These are phyloP conservation scores for Apeltes quadracus DNA, from an alignment of 2,113 vertebrate species.

Conservation along the genomic window DNA sequence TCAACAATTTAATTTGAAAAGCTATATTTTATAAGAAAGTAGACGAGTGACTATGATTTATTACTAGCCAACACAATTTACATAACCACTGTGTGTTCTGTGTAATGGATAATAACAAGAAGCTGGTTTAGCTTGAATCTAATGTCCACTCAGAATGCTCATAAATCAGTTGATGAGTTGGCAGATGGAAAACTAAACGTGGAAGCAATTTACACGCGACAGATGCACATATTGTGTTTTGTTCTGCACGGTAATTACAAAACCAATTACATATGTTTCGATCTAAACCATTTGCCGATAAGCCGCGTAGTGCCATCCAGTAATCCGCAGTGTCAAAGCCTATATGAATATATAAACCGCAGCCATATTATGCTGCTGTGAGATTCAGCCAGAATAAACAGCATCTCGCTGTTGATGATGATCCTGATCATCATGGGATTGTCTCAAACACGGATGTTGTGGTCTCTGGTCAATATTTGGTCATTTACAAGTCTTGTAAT, in stretches of 20 bases:
- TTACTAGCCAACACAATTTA: not conserved
- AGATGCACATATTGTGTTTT: constrained; percentile 20
- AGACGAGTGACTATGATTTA: not conserved
- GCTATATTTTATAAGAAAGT: not conserved
- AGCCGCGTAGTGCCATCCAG: constrained; percentile 16
- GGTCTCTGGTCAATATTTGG: not conserved
- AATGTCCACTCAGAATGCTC: not conserved
- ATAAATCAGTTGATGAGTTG: constrained; percentile 1
- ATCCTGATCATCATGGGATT: constrained; percentile 4
- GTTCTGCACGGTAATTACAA: constrained; percentile 35
- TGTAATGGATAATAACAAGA: not conserved
- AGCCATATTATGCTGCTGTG: constrained; percentile 3
- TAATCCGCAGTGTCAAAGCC: constrained; percentile 33
- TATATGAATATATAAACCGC: constrained; percentile 1
- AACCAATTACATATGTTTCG: constrained; percentile 37
- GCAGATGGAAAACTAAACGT: constrained; percentile 45
- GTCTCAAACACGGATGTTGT: not conserved
- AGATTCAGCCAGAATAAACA: constrained; percentile 3
- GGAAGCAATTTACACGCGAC: constrained; percentile 46
- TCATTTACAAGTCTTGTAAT: not conserved
- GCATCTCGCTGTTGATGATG: no score
- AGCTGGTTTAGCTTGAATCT: not conserved
- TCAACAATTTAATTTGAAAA: not conserved
- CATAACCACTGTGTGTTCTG: not conserved
- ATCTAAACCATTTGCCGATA: constrained; percentile 31